Conservation (phyloP, 1,140 invertebrate species). For the Aricia agestis region DNA sequence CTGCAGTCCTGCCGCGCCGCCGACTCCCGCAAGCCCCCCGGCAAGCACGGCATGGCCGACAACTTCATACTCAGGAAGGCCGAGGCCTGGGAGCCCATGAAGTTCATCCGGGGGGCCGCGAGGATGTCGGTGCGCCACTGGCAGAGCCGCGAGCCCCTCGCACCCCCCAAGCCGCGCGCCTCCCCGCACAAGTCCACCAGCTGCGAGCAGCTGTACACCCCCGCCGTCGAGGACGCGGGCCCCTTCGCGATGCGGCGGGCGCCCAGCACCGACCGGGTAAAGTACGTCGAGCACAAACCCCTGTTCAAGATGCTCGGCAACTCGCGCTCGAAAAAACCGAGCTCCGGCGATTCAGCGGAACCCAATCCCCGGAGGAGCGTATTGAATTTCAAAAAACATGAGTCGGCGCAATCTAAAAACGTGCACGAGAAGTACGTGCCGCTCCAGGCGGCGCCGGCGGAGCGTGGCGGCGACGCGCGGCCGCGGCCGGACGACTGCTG, state of each 20-base stretch:
- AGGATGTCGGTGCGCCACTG: constrained; percentile 71
- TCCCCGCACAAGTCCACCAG: constrained; percentile 72
- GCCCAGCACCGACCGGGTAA: constrained; percentile 69
- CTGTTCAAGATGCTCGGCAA: constrained; percentile 69
- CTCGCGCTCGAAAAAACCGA: constrained; percentile 56
- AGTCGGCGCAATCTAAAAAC: constrained; percentile 55
- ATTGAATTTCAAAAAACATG: constrained; percentile 65
- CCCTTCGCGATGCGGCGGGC: constrained; percentile 61
- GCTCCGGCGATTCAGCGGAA: constrained; percentile 54
- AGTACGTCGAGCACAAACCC: constrained; percentile 61
- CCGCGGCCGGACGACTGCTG: constrained; percentile 58
- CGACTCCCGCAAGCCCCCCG: constrained; percentile 56
- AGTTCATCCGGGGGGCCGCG: constrained; percentile 75
- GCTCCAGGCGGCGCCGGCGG: constrained; percentile 52
- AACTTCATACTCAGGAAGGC: constrained; percentile 79
- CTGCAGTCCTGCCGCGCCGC: constrained; percentile 71
- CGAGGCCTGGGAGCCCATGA: constrained; percentile 75
- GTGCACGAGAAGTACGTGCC: constrained; percentile 72
- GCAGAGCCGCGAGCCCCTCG: constrained; percentile 62
- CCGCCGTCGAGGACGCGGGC: constrained; percentile 64
- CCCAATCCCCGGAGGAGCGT: constrained; percentile 55
- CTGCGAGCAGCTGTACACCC: constrained; percentile 67
- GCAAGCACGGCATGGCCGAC: constrained; percentile 65
- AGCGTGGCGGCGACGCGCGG: constrained; percentile 64
- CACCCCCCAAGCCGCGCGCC: constrained; percentile 50